phyloP scores from a whole-genome alignment of 2,797 vertebrate species.

The Rousettus madagascariensis region DNA sequence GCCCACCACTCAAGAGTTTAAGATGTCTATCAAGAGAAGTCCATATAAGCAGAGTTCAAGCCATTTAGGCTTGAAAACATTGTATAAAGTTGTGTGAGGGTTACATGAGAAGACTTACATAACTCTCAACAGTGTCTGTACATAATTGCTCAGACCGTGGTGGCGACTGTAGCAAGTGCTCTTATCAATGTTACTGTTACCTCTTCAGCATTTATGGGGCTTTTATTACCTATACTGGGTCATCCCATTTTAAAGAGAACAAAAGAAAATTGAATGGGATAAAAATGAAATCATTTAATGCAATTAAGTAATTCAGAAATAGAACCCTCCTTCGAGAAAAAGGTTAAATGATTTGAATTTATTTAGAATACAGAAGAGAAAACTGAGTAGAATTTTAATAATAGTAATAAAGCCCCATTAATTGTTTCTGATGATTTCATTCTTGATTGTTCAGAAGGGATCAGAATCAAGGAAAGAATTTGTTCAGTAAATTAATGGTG shows the following conservation, averaged over 20 bases:
- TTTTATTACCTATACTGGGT: not conserved
- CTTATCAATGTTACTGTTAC: not conserved
- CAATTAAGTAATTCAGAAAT: slow-evolving; percentile 8
- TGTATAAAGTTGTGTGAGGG: not conserved
- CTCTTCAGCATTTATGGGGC: not conserved
- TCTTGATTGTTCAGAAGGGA: slow-evolving; percentile 1
- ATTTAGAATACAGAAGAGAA: not conserved
- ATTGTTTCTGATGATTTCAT: not conserved
- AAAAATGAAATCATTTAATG: slow-evolving; percentile 28
- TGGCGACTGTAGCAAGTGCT: no score
- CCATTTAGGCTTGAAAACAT: not conserved
- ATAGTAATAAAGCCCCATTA: not conserved
- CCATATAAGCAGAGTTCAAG: not conserved
- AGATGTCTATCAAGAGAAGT: not conserved
- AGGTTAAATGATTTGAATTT: slow-evolving; percentile 8
- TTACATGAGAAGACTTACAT: not conserved
- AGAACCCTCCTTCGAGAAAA: not conserved
- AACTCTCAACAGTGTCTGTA: not conserved
- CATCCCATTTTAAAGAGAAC: not conserved
- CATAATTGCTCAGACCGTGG: not conserved
- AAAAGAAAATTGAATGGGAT: not conserved
- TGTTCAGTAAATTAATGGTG: not conserved
- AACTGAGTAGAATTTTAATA: not conserved
- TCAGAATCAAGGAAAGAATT: not conserved
- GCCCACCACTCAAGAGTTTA: not conserved